phyloP scores from a whole-genome alignment of 2,888 invertebrate species.

The Trichopria drosophilae region DNA sequence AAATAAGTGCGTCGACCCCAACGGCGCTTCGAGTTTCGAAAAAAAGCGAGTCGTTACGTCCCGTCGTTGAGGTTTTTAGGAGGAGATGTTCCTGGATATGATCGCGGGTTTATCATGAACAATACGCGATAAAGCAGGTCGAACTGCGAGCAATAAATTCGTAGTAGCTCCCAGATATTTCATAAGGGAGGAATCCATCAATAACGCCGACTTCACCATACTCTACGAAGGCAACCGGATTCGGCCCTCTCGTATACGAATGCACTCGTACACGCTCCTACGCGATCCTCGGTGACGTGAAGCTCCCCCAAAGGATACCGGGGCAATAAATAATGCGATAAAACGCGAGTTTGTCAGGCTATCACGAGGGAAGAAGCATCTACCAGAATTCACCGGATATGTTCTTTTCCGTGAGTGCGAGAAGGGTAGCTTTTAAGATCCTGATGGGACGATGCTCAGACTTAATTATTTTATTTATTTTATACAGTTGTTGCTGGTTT shows the following conservation, averaged over 20 bases:
- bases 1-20: too few species aligned
- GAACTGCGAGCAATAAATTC: slow-evolving; percentile 57
- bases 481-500: too few species aligned
- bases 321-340: slow-evolving; percentile 58
- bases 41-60: slow-evolving; percentile 39
- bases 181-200: slow-evolving; percentile 59
- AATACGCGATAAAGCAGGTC: slow-evolving; percentile 57
- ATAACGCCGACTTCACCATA: slow-evolving; percentile 51
- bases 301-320: slow-evolving; percentile 41
- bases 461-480: too few species aligned
- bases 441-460: too few species aligned
- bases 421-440: slow-evolving; percentile 32
- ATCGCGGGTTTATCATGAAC: slow-evolving; percentile 56
- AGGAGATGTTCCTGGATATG: slow-evolving; percentile 46
- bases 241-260: slow-evolving; percentile 15
- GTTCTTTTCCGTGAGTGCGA: slow-evolving; percentile 29
- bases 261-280: slow-evolving; percentile 26
- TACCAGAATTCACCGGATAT: slow-evolving; percentile 32
- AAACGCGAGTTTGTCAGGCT: slow-evolving; percentile 58
- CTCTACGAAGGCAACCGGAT: slow-evolving; percentile 4
- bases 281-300: slow-evolving; percentile 42
- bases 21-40: too few species aligned
- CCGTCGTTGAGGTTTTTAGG: slow-evolving; percentile 46
- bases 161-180: slow-evolving; percentile 55
- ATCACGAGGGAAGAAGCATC: slow-evolving; percentile 49